Evolutionary conservation across 2,888 invertebrate genomes (phyloP).

Genomic region (Polylopha cassiicola): DNA sequence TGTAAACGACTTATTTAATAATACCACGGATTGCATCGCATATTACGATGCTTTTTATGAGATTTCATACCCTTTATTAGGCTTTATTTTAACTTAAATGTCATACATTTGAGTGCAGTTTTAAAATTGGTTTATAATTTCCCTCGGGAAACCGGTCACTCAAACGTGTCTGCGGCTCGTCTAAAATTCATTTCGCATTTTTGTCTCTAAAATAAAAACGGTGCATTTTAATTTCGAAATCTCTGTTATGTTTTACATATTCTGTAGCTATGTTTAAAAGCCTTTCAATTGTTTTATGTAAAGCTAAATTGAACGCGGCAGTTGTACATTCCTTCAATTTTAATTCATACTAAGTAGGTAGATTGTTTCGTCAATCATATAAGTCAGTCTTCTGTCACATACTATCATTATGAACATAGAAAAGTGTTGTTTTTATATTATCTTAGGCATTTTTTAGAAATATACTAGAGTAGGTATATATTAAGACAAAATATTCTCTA

Average conservation of each 20-base stretch:
- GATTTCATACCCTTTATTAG: conserved; percentile 8
- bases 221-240: conserved; percentile 32
- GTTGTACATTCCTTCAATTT: conserved; percentile 20
- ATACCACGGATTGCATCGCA: conserved; percentile 8
- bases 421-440: too few relatives aligned
- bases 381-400: too few relatives aligned
- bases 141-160: conserved; percentile 3
- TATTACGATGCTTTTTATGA: conserved; percentile 9
- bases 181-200: conserved; percentile 9
- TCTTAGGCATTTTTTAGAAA: too few relatives aligned
- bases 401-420: too few relatives aligned
- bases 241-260: conserved; percentile 35
- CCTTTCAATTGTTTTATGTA: conserved; percentile 38
- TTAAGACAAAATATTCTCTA: too few relatives aligned
- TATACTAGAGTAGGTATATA: too few relatives aligned
- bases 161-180: conserved; percentile 5
- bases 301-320: conserved; percentile 36
- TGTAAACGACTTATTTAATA: conserved; percentile 25
- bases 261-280: conserved; percentile 29
- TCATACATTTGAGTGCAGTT: conserved; percentile 14
- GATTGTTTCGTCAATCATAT: too few relatives aligned
- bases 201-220: conserved; percentile 24
- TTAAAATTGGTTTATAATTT: conserved; percentile 16
- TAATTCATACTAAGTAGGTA: too few relatives aligned
- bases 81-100: conserved; percentile 8